Base-by-base conservation (phyloP, 1,140 invertebrate species). In the Eupristina koningsbergeri region DNA sequence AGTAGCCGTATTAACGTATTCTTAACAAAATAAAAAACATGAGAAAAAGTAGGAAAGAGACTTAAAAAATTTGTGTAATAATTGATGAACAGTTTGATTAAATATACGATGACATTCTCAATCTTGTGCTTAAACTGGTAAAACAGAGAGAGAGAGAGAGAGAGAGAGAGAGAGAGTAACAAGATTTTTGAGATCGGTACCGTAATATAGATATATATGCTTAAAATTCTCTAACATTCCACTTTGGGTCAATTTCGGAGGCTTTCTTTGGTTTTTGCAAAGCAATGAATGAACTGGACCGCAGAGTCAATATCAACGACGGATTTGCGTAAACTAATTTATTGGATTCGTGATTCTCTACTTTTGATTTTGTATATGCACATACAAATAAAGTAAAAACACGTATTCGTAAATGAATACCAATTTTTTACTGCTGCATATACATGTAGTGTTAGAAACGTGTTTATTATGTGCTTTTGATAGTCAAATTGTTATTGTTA, bases 241-340 rank as follows among this genome's bases (percentile, higher is more conserved):
- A 3, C 1, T 26, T 13, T 58, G 22, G 22, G 2, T 58, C 22
- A 26, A 9, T 58, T 26, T 26, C n/a, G 53, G 0, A n/a, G 63
- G 63, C 75, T 75, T 75, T 47, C 26, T 26, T 29, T 61, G 1
- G 6, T 61, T n/a, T 36, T 50, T 34, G 31, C 61, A 0, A 13
- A 31, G 67, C 31, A 64, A 67, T 85, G 83, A 83, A 82, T 82
- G 80, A 82, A 26, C 74, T 79, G 29, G 47, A 82, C 75, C 84
- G 58, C 84, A 75, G 69, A 85, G 64, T 50, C 75, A 85, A 82
- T 81, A 80, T 85, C 84, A 80, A 61, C 64, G 41, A 71, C 69
- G 67, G 76, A 58, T 82, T 83, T 76, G 76, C 76, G 79, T 61
- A 22, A 74, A 45, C 3, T 17, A 83, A 83, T 83, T 83, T 83